Evolutionary conservation across 1,140 invertebrate genomes (phyloP).

Genomic region (Pachyrhynchus sulphureomaculatus): DNA sequence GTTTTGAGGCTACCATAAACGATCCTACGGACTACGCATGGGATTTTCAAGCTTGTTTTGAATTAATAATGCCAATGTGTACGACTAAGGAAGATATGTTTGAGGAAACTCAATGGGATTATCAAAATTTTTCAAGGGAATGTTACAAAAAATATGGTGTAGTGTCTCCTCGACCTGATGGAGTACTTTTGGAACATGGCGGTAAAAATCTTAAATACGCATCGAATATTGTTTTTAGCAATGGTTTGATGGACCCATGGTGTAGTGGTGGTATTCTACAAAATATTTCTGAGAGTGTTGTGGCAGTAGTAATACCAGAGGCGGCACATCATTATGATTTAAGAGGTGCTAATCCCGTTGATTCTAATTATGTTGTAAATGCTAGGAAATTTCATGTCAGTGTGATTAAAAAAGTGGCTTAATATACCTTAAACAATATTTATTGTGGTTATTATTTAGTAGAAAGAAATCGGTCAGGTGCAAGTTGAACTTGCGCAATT

Average conservation of each 20-base stretch:
- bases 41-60: slow-evolving; percentile 84
- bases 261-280: slow-evolving; percentile 80
- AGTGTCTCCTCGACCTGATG: slow-evolving; percentile 59
- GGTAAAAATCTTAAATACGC: slow-evolving; percentile 68
- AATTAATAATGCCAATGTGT: slow-evolving; percentile 95
- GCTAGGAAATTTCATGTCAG: slow-evolving; percentile 69
- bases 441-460: too few relatives aligned
- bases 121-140: slow-evolving; percentile 61
- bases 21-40: slow-evolving; percentile 69
- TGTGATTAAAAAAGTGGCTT: slow-evolving; percentile 72
- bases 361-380: slow-evolving; percentile 69
- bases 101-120: slow-evolving; percentile 73
- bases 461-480: too few relatives aligned
- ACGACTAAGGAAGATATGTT: slow-evolving; percentile 84
- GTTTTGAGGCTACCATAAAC: slow-evolving; percentile 55
- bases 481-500: too few relatives aligned
- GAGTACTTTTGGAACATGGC: slow-evolving; percentile 76
- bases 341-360: slow-evolving; percentile 66
- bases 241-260: slow-evolving; percentile 93
- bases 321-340: slow-evolving; percentile 94
- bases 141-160: slow-evolving; percentile 71
- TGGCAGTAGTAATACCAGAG: slow-evolving; percentile 80
- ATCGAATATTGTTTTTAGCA: slow-evolving; percentile 89
- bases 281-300: slow-evolving; percentile 66
- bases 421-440: slow-evolving; percentile 35